Percentiles rank a stretch among this genome's conserved stretches.
Evolutionary conservation across 2,888 invertebrate genomes (phyloP).

Genomic region (Phaonia tiefii): DNA sequence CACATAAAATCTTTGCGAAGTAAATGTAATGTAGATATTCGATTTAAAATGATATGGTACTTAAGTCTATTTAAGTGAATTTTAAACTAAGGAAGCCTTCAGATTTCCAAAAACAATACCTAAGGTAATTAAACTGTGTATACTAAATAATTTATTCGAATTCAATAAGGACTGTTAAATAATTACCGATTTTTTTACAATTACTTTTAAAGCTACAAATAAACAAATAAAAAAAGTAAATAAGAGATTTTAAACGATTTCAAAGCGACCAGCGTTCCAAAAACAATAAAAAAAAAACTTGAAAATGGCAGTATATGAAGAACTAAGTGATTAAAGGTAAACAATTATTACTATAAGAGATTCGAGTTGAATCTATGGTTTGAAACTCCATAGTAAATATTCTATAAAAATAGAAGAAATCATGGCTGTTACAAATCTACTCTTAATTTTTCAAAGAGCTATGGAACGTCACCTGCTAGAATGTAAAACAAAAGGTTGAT

Average conservation of each 20-base stretch:
- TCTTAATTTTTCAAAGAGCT: too few species aligned
- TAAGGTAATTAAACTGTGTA: neutral
- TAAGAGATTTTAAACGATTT: slow-evolving; percentile 37
- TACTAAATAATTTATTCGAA: neutral
- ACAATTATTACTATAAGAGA: too few species aligned
- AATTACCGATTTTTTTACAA: too few species aligned
- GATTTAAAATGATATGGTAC: slow-evolving; percentile 1
- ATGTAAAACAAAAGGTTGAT: too few species aligned
- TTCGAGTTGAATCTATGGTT: too few species aligned
- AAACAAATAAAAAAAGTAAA: slow-evolving; percentile 41
- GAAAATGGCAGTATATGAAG: slow-evolving; percentile 59
- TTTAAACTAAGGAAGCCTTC: slow-evolving; percentile 55
- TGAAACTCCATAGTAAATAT: too few species aligned
- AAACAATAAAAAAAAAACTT: slow-evolving; percentile 49
- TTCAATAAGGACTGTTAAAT: slow-evolving; percentile 18
- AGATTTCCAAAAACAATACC: slow-evolving; percentile 21
- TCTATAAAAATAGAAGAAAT: too few species aligned
- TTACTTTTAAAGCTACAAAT: neutral
- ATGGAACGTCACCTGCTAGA: too few species aligned
- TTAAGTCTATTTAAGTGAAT: neutral
- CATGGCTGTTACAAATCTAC: too few species aligned
- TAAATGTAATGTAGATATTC: neutral
- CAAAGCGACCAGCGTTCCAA: slow-evolving; percentile 62
- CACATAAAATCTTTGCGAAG: neutral
- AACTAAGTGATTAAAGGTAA: too few species aligned